A percentile compares a stretch with the other conserved stretches of the same genome.
Conservation (phyloP, 2,113 vertebrate species). For the Pedionomus torquatus region DNA sequence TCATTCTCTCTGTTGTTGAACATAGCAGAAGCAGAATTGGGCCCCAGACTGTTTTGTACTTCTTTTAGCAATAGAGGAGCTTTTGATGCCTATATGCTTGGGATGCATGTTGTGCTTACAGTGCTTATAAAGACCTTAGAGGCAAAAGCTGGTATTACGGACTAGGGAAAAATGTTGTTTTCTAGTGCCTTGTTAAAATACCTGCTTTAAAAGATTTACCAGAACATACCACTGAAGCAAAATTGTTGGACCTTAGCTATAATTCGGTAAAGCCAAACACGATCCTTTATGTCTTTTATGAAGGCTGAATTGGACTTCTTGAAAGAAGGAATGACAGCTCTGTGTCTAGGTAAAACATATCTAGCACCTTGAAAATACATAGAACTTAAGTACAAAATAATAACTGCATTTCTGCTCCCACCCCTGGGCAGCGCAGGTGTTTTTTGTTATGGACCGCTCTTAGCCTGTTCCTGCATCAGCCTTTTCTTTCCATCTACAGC, state of each 20-base stretch:
- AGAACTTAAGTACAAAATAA: neutral
- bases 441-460: neutral
- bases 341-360: neutral
- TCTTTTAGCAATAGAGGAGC: neutral
- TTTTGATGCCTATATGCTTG: neutral
- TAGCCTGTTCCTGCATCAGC: neutral
- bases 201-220: neutral
- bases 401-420: neutral
- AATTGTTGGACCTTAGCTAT: neutral
- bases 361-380: neutral
- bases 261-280: neutral
- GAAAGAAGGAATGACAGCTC: neutral
- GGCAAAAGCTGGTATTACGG: neutral
- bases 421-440: accelerated
- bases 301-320: neutral
- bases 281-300: neutral
- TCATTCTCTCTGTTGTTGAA: neutral
- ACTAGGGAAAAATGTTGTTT: neutral
- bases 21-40: neutral
- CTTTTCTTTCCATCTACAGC: neutral
- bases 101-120: neutral
- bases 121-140: neutral
- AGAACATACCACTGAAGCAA: neutral
- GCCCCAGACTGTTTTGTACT: neutral
- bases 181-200: neutral